Base-by-base conservation (phyloP, 2,113 vertebrate genomes). In the Ictalurus furcatus region DNA sequence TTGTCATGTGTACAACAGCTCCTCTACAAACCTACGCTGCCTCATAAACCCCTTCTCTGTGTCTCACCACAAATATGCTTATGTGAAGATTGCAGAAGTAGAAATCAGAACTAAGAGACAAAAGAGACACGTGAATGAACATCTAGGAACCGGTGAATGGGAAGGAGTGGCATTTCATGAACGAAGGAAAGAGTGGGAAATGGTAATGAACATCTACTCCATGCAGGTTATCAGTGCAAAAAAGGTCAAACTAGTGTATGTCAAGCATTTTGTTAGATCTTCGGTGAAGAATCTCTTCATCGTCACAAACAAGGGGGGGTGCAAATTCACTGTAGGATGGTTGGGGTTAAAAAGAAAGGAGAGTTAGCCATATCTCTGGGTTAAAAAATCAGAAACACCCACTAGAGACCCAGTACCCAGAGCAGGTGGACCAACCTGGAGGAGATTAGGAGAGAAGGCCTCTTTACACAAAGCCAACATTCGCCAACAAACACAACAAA, bases 201-300 rank as follows among this genome's bases (percentile, higher is more conserved):
- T 37, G 48, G 21, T 78, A 28, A 69, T 30, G 52, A 89, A 58
- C 28, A 14, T 28, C 56, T 65, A 89, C 17, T 79, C 6, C 88
- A 89, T 89, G 88, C 88, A 30, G 30, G 83, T 89, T 85, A 85
- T 79, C 34, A 52, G 52, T 16, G n/a, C 76, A 37, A 37, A 12
- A 12, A 76, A 52, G 14, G 14, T 28, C 11, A 52, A 59, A 54
- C 67, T 73, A 52, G 8, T 11, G 48, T 52, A 82, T 37, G 21
- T 30, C 30, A 67, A 71, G 63, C 63, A 88, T 21, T 40, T 11
- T 9, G 52, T 59, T 84, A 78, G 74, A 23, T 85, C 34, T 85
- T 89, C 73, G 30, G 19, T 28, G 61, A 69, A 40, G 48, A 44
- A 9, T 52, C 48, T 44, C 48, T 69, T 69, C 73, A 80, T 85